Percentiles rank a stretch among this genome's conserved stretches.
These are phyloP conservation scores for Drosophila lacicola DNA, from an alignment of 2,888 invertebrate genomes.

Conservation along the genomic window DNA sequence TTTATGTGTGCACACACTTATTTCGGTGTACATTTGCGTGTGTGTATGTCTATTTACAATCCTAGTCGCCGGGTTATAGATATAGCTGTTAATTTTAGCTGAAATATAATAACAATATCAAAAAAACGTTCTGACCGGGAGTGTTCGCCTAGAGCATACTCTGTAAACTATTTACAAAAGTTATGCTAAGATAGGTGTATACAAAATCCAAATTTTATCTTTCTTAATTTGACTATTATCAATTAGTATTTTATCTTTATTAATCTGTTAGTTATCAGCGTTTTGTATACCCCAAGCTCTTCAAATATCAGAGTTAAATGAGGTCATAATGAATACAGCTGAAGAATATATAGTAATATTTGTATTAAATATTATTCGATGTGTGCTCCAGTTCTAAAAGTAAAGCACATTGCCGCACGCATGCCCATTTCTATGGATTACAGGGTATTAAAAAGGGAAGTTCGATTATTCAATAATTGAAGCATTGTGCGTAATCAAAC, in stretches of 20 bases:
- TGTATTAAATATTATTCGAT: too few species aligned
- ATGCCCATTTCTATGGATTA: background rate
- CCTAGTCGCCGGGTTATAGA: slow-evolving; percentile 24
- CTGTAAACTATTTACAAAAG: background rate
- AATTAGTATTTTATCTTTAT: too few species aligned
- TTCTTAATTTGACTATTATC: too few species aligned
- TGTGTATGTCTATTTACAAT: slow-evolving; percentile 17
- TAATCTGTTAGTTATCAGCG: too few species aligned
- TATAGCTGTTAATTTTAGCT: slow-evolving; percentile 43
- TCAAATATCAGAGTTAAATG: too few species aligned
- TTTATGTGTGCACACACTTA: background rate
- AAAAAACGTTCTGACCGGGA: background rate
- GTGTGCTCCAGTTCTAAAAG: too few species aligned
- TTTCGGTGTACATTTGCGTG: background rate
- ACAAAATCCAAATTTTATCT: too few species aligned
- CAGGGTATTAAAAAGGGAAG: slow-evolving; percentile 32
- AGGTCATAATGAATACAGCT: too few species aligned
- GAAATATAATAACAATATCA: slow-evolving; percentile 55
- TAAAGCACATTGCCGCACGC: too few species aligned
- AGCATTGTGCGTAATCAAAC: slow-evolving; percentile 74
- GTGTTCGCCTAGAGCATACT: background rate
- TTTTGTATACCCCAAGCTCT: too few species aligned
- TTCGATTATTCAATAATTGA: slow-evolving; percentile 61
- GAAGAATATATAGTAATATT: too few species aligned
- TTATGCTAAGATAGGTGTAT: too few species aligned